Percentiles rank a stretch among this genome's conserved stretches.
Evolutionary conservation across 1,140 invertebrate species (phyloP).

Genomic region (Diabrotica undecimpunctata): DNA sequence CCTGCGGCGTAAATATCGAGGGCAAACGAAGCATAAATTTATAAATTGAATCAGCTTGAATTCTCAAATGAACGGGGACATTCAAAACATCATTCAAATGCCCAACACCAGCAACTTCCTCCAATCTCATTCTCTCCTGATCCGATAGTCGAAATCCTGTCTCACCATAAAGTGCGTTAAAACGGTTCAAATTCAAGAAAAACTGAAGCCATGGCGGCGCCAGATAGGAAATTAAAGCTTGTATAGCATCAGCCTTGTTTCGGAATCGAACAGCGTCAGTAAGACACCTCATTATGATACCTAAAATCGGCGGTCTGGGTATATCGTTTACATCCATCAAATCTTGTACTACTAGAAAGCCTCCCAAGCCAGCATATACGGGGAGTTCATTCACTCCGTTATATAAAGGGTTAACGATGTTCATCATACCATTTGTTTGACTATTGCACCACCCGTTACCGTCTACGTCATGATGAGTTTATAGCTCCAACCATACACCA

Average conservation of each 20-base stretch:
- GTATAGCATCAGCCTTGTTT: conserved; percentile 6
- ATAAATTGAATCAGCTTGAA: neutral
- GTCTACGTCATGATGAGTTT: neutral
- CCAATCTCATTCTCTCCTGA: neutral
- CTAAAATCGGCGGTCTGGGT: conserved; percentile 5
- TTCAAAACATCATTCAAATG: neutral
- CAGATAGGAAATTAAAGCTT: conserved; percentile 3
- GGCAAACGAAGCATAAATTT: conserved; percentile 3
- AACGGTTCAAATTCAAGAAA: conserved; percentile 32
- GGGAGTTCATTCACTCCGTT: conserved; percentile 13
- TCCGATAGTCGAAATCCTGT: neutral
- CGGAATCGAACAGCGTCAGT: neutral
- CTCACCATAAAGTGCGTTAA: neutral
- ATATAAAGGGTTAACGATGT: conserved; percentile 10
- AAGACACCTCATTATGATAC: neutral
- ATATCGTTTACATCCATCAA: neutral
- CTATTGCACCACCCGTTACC: conserved; percentile 7
- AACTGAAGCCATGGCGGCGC: conserved; percentile 9
- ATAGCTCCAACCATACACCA: too few species aligned
- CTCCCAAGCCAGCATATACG: conserved; percentile 4
- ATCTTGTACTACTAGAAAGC: neutral
- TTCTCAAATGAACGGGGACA: neutral
- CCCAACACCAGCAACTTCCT: conserved; percentile 2
- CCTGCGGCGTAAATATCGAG: neutral
- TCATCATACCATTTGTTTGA: conserved; percentile 4